Conservation (phyloP, 2,797 vertebrate species). For the Hafferia zeledoni region DNA sequence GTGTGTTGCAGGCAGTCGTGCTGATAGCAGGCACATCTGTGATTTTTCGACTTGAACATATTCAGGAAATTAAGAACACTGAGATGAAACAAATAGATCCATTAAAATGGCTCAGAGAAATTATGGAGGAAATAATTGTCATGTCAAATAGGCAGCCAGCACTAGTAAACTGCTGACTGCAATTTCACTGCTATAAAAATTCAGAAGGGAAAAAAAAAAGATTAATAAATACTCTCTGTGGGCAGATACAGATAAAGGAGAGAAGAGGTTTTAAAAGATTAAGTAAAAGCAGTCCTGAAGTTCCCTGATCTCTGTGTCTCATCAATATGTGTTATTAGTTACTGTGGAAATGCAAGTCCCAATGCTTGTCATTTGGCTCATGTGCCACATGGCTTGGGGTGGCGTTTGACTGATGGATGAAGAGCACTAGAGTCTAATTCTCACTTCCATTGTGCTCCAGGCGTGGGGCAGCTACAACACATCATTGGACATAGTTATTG, state of each 20-base stretch:
- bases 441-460: background rate
- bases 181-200: conserved; percentile 17
- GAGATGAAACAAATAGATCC: conserved; percentile 68
- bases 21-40: conserved; percentile 40
- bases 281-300: conserved; percentile 25
- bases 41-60: conserved; percentile 23
- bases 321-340: background rate
- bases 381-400: background rate
- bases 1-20: background rate
- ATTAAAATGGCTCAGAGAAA: conserved; percentile 60
- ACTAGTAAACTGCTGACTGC: conserved; percentile 41
- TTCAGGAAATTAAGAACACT: conserved; percentile 69
- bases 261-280: conserved; percentile 5
- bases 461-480: background rate
- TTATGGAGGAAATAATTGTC: conserved; percentile 61
- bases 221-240: conserved; percentile 45
- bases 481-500: background rate
- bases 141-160: conserved; percentile 42
- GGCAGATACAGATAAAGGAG: background rate
- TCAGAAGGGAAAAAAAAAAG: background rate
- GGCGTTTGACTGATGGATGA: background rate
- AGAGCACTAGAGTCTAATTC: background rate
- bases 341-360: background rate
- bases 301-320: background rate
- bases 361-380: rapidly evolving